Percentiles rank a stretch among this genome's conserved stretches.
phyloP scores from a whole-genome alignment of 2,888 invertebrate genomes.

The Lathronympha strigana region DNA sequence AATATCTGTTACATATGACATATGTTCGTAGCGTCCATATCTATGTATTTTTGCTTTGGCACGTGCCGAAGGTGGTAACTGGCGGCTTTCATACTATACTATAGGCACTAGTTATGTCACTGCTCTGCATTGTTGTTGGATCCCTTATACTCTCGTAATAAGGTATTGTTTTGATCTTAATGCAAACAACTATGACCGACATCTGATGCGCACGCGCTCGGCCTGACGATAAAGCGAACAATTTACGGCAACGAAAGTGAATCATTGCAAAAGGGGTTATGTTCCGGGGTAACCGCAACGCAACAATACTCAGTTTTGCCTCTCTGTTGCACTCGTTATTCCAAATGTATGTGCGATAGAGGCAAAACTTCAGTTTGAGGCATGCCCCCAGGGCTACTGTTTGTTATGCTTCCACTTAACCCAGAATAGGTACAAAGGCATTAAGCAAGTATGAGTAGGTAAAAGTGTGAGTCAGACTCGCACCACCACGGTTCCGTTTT shows the following conservation, averaged over 20 bases:
- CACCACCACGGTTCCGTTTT: too few relatives aligned
- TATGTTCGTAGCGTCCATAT: too few relatives aligned
- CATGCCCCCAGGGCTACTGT: constrained; percentile 13
- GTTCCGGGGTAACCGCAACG: background rate
- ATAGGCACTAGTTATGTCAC: background rate
- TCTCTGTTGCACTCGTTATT: too few relatives aligned
- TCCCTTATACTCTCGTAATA: background rate
- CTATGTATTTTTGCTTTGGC: too few relatives aligned
- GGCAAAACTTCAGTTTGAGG: too few relatives aligned
- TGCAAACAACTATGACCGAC: background rate
- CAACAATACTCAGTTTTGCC: too few relatives aligned
- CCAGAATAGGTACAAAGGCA: constrained; percentile 1
- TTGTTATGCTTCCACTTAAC: constrained; percentile 30
- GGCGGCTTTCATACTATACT: too few relatives aligned
- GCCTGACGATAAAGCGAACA: background rate
- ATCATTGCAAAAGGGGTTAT: constrained; percentile 10
- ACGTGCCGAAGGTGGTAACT: too few relatives aligned
- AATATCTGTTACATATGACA: too few relatives aligned
- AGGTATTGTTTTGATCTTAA: background rate
- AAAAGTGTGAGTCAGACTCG: background rate
- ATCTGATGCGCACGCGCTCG: background rate
- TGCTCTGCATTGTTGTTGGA: background rate
- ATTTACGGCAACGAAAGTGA: constrained; percentile 15
- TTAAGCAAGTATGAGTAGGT: background rate
- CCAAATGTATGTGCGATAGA: too few relatives aligned